Conservation (phyloP, 1,140 invertebrate genomes). For the Procambarus clarkii region DNA sequence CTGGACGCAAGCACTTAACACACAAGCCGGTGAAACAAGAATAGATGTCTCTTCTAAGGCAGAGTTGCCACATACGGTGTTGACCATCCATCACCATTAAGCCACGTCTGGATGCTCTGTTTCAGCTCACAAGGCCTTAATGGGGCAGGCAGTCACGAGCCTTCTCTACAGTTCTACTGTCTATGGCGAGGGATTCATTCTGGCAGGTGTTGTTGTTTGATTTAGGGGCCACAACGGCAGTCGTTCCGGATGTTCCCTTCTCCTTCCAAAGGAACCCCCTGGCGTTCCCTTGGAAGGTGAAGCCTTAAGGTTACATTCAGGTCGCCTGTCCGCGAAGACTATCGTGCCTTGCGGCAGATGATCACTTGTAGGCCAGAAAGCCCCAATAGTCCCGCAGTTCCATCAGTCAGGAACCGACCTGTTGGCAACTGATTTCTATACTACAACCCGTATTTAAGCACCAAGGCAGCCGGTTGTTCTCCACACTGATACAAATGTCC, state of each 20-base stretch:
- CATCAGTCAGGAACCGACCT: constrained; percentile 24
- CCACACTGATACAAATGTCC: constrained; percentile 34
- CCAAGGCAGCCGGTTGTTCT: neutral
- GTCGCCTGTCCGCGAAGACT: no score
- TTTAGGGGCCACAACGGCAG: no score
- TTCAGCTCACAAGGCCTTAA: constrained; percentile 2
- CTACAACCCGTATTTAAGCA: constrained; percentile 33
- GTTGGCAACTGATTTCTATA: constrained; percentile 35
- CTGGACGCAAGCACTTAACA: no score
- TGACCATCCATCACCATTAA: constrained; percentile 38
- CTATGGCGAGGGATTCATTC: constrained; percentile 24
- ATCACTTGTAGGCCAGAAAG: no score
- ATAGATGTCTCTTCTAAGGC: constrained; percentile 24
- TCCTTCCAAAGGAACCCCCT: no score
- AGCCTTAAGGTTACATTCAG: no score
- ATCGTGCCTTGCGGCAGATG: no score
- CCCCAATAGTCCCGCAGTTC: neutral
- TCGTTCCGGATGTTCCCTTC: no score
- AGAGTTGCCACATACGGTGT: constrained; percentile 8
- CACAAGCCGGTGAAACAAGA: no score
- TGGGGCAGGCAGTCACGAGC: constrained; percentile 18
- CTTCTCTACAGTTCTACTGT: constrained; percentile 26
- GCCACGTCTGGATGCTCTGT: constrained; percentile 18
- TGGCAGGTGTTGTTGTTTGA: neutral
- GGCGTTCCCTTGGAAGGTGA: no score